Conservation (phyloP, 2,113 vertebrate genomes). For the Corythoichthys intestinalis region DNA sequence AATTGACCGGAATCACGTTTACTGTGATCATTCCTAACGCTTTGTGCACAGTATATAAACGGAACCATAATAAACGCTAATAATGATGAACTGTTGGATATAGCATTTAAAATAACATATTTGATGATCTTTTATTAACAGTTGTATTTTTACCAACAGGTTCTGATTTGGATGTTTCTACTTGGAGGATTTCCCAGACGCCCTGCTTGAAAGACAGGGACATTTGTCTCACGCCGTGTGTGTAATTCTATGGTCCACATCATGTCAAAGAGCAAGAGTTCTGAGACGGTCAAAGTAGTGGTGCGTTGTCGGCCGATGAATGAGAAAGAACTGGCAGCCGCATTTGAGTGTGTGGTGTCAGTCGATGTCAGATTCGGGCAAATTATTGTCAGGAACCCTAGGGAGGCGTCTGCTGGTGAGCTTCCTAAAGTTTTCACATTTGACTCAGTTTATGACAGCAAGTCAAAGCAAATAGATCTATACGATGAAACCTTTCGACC, state of each 20-base stretch:
- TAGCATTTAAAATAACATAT: background rate
- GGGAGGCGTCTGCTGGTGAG: conserved; percentile 77
- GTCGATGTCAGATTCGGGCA: conserved; percentile 94
- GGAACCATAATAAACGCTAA: background rate
- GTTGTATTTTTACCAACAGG: conserved; percentile 28
- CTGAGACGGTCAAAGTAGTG: conserved; percentile 90
- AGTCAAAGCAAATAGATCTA: conserved; percentile 93
- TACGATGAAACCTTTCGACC: conserved; percentile 96
- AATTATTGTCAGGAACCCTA: conserved; percentile 84
- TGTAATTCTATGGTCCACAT: conserved; percentile 12
- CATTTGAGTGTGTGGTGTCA: conserved; percentile 82
- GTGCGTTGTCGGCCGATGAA: conserved; percentile 97
- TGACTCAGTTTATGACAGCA: conserved; percentile 93
- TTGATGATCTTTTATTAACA: background rate
- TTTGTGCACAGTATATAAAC: background rate
- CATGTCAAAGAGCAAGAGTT: conserved; percentile 91
- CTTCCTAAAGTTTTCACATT: conserved; percentile 94
- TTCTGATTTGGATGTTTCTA: conserved; percentile 39
- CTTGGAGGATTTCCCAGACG: conserved; percentile 22
- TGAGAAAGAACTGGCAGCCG: conserved; percentile 84
- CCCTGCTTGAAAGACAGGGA: conserved; percentile 1
- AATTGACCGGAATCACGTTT: background rate
- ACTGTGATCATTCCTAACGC: too few relatives aligned
- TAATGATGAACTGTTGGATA: background rate
- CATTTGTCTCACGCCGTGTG: background rate